Evolutionary conservation across 2,888 invertebrate genomes (phyloP).

Genomic region (Sarcophaga rosellei): DNA sequence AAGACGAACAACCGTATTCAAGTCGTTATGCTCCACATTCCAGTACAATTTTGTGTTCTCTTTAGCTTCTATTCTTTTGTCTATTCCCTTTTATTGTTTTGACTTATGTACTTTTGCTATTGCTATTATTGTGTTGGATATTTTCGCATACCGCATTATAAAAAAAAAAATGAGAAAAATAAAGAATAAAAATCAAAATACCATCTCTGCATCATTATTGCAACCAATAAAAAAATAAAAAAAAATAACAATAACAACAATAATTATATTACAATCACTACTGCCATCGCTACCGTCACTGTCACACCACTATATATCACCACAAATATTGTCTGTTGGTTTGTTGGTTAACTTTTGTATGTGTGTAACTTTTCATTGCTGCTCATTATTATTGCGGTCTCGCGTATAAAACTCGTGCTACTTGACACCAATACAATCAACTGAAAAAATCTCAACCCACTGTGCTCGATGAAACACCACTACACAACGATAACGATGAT

Average conservation of each 20-base stretch:
- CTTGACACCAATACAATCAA: constrained; percentile 53
- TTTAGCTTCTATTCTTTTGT: constrained; percentile 12
- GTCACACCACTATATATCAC: constrained; percentile 20
- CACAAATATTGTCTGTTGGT: constrained; percentile 50
- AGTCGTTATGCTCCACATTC: constrained; percentile 34
- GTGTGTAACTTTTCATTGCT: constrained; percentile 58
- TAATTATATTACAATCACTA: background rate
- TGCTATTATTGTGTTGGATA: constrained; percentile 10
- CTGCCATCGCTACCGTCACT: background rate
- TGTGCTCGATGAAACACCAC: constrained; percentile 44
- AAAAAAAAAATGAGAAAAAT: no score
- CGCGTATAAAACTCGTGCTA: constrained; percentile 50
- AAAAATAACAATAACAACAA: constrained; percentile 20
- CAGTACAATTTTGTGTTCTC: background rate
- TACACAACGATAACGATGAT: constrained; percentile 41
- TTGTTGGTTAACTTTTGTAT: constrained; percentile 55
- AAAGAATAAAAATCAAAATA: background rate
- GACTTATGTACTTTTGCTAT: background rate
- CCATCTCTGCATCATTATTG: constrained; percentile 17
- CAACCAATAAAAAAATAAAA: constrained; percentile 21
- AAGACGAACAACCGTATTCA: background rate
- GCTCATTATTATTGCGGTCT: constrained; percentile 60
- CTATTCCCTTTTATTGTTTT: background rate
- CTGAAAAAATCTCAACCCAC: constrained; percentile 33
- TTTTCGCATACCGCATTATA: constrained; percentile 22